Percentiles rank a stretch among this genome's conserved stretches.
phyloP scores from a whole-genome alignment of 2,113 vertebrate genomes.

The Centropristis striata region DNA sequence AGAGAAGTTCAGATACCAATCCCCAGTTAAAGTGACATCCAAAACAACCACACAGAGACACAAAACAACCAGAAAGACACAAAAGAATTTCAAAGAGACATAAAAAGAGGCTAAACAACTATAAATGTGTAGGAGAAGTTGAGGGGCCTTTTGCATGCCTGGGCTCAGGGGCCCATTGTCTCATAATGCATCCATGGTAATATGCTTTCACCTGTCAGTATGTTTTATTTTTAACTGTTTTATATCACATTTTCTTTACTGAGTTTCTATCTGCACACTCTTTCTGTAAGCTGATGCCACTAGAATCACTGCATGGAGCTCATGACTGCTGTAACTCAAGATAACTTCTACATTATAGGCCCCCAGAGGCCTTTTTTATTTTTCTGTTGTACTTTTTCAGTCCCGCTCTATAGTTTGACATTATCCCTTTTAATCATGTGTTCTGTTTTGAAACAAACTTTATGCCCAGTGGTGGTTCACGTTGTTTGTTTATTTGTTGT shows the following conservation, averaged over 20 bases:
- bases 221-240: not conserved
- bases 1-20: no score
- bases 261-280: not conserved
- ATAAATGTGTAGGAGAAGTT: no score
- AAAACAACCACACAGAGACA: no score
- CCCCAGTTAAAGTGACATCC: no score
- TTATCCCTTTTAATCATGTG: constrained; percentile 49
- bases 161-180: no score
- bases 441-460: constrained; percentile 43
- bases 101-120: no score
- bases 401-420: constrained; percentile 30
- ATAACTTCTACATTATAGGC: not conserved
- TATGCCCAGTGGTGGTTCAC: constrained; percentile 70
- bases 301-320: not conserved
- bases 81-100: no score
- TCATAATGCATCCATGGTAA: no score
- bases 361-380: not conserved
- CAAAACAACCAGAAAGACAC: no score
- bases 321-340: constrained; percentile 1
- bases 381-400: no score
- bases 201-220: not conserved
- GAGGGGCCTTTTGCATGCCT: no score
- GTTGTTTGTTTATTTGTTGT: constrained; percentile 80
- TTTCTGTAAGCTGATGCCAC: not conserved
- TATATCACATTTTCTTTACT: not conserved